Conservation (phyloP, 2,113 vertebrate genomes). For the Pteropus alecto region DNA sequence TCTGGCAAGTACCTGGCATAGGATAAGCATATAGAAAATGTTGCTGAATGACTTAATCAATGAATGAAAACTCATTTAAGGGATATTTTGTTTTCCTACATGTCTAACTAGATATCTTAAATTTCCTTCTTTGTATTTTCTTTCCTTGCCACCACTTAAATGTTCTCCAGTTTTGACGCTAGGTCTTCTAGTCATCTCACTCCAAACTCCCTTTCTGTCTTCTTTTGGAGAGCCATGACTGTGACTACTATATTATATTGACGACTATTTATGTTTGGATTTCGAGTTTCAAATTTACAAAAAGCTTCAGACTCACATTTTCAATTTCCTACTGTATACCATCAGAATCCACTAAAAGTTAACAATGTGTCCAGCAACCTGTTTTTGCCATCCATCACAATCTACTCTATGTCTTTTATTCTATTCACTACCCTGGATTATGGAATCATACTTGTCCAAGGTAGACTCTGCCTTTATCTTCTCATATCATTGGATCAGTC, state of each 20-base stretch:
- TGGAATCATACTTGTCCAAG: not conserved
- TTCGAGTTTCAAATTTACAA: not conserved
- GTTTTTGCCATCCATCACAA: not conserved
- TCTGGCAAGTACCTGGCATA: not conserved
- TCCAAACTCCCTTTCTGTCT: not conserved
- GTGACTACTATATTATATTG: not conserved
- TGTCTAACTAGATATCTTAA: not conserved
- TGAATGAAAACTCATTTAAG: not conserved
- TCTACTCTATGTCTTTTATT: not conserved
- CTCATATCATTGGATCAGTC: not conserved
- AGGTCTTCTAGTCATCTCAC: not conserved
- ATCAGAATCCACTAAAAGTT: not conserved
- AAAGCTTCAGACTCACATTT: not conserved
- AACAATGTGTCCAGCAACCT: not conserved
- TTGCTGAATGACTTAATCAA: not conserved
- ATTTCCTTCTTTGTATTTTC: not conserved
- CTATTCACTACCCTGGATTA: not conserved
- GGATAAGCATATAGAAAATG: not conserved
- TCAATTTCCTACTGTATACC: not conserved
- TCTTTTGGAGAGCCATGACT: not conserved
- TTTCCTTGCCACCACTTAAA: not conserved
- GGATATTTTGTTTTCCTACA: not conserved
- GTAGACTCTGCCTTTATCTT: not conserved
- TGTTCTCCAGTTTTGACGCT: not conserved
- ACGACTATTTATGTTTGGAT: not conserved